phyloP scores from a whole-genome alignment of 2,888 invertebrate species.

The Heliconius sara region DNA sequence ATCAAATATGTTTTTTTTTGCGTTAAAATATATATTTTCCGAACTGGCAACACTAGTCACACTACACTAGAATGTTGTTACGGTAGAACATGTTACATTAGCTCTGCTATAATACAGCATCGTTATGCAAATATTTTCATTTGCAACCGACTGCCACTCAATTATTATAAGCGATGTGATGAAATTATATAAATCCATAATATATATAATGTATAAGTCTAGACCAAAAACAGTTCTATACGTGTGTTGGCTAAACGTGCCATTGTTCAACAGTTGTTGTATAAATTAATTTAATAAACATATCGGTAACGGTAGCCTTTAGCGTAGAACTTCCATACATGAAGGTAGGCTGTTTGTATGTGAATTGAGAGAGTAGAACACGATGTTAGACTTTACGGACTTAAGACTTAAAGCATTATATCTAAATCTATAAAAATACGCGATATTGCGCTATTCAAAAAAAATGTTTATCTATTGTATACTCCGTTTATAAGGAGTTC shows the following conservation, averaged over 20 bases:
- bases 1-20: not conserved
- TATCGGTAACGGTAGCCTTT: slow-evolving; percentile 83
- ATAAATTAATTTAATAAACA: slow-evolving; percentile 75
- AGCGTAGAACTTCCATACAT: slow-evolving; percentile 82
- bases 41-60: slow-evolving; percentile 34
- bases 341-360: slow-evolving; percentile 63
- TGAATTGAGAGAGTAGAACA: slow-evolving; percentile 58
- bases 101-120: slow-evolving; percentile 59
- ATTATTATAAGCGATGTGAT: slow-evolving; percentile 23
- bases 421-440: slow-evolving; percentile 28
- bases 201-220: slow-evolving; percentile 37
- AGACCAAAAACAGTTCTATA: slow-evolving; percentile 48
- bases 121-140: slow-evolving; percentile 48
- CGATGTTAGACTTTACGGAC: slow-evolving; percentile 51
- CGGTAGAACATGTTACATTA: slow-evolving; percentile 72
- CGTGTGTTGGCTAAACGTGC: slow-evolving; percentile 70
- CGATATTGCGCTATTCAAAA: slow-evolving; percentile 36
- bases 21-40: not conserved
- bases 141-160: slow-evolving; percentile 32
- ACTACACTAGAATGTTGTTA: slow-evolving; percentile 65
- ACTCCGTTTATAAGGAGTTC: slow-evolving; percentile 36
- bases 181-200: slow-evolving; percentile 25
- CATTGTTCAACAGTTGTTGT: slow-evolving; percentile 77
- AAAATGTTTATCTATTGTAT: slow-evolving; percentile 24
- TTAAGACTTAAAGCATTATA: slow-evolving; percentile 49